A percentile compares a stretch with the other conserved stretches of the same genome.
Conservation (phyloP, 2,888 invertebrate species). For the Thera obeliscata region DNA sequence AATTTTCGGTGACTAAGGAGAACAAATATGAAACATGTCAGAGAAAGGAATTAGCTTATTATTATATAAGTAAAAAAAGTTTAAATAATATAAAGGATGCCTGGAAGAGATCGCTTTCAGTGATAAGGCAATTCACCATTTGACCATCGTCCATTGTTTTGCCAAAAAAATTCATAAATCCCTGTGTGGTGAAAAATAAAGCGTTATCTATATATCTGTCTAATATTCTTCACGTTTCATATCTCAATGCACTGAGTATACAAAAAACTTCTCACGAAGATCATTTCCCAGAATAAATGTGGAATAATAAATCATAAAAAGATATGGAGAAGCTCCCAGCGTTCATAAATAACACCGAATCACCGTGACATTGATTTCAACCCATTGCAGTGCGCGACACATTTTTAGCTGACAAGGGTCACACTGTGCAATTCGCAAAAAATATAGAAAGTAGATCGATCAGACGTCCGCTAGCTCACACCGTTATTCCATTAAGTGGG, state of each 20-base stretch:
- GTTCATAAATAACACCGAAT: constrained; percentile 30
- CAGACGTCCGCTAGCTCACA: constrained; percentile 67
- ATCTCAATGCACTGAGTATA: neutral
- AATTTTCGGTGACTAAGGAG: neutral
- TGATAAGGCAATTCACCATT: too few relatives aligned
- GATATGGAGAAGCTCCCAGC: constrained; percentile 18
- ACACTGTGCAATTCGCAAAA: constrained; percentile 74
- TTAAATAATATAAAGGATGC: too few relatives aligned
- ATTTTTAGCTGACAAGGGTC: constrained; percentile 74
- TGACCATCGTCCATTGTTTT: too few relatives aligned
- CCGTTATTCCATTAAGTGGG: constrained; percentile 78
- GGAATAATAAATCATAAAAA: constrained; percentile 25
- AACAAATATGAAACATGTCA: too few relatives aligned
- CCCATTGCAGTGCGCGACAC: constrained; percentile 46
- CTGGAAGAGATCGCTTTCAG: too few relatives aligned
- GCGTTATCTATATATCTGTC: too few relatives aligned
- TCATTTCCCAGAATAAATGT: constrained; percentile 17
- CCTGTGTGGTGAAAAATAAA: too few relatives aligned
- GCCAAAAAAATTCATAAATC: too few relatives aligned
- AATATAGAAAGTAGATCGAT: constrained; percentile 70
- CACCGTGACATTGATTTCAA: constrained; percentile 37
- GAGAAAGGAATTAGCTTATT: too few relatives aligned
- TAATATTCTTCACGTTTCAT: neutral
- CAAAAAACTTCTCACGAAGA: constrained; percentile 23
- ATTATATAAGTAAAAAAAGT: too few relatives aligned